Evolutionary conservation across 2,888 invertebrate species (phyloP), one percentile per base, ranked within the genome.

Genomic region (Ornithoptera priamus): DNA sequence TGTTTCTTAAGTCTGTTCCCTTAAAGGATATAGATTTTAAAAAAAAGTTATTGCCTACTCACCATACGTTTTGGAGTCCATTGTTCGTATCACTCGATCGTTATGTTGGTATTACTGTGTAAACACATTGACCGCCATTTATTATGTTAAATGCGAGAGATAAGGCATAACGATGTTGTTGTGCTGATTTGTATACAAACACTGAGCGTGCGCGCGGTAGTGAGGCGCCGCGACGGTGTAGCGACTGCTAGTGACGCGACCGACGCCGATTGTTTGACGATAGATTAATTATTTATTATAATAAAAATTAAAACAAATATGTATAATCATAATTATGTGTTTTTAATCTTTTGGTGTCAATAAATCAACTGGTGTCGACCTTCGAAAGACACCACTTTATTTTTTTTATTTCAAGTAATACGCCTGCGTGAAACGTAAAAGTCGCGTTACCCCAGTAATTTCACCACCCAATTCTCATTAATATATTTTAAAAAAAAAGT

Each of bases 101-200:
- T 53, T n/a, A 6, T 53, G n/a, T 18, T 12, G 53, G 53, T 53
- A 15, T 17, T n/a, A 6, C 4, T 53, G 17, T 42, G 4, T 53
- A 53, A n/a, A 53, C 17, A 53, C 7, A 63, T 15, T 64, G n/a
- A n/a, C 36, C 61, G 60, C 18, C 36, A 20, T 8, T 66, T 46
- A 56, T 53, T 53, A 53, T 36, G 61, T 46, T 61, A 56, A 62
- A 59, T 59, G 46, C 30, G 60, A 6, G 58, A 46, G 64, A 57
- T 60, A 62, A 58, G 30, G 36, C 66, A 66, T 70, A 42, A 56
- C 67, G 67, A 60, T 78, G 75, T 77, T 79, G 73, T 72, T 71
- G 62, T 72, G 67, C 69, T 67, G 66, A 71, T 71, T 72, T 75
- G 80, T 81, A 79, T 79, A 81, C 75, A 82, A 79, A 79, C 71